Conservation (phyloP, 2,797 vertebrate genomes). For the Bradypus variegatus region DNA sequence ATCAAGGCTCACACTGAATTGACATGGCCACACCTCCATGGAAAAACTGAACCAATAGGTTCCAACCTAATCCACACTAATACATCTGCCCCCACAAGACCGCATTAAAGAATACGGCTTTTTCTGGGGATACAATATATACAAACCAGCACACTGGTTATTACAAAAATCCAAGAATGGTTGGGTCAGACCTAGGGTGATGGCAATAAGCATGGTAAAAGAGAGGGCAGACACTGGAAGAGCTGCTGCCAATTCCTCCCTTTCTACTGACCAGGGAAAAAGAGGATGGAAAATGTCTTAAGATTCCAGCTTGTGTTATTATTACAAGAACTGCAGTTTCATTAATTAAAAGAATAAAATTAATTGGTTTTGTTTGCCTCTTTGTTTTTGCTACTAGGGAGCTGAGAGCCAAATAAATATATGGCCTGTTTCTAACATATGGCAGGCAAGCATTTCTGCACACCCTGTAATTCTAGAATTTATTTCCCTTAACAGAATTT, state of each 20-base stretch:
- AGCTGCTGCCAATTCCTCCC: background rate
- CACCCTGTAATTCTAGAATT: background rate
- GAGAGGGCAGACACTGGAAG: background rate
- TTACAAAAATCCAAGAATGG: background rate
- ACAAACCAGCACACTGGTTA: background rate
- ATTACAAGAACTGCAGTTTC: conserved; percentile 2
- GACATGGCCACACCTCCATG: too few species aligned
- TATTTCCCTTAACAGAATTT: background rate
- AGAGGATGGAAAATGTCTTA: background rate
- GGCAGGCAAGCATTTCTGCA: background rate
- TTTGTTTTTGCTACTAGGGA: conserved; percentile 34
- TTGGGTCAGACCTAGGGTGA: background rate
- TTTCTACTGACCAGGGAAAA: background rate
- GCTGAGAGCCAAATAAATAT: conserved; percentile 5
- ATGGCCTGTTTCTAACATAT: background rate
- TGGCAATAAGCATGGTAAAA: background rate
- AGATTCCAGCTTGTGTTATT: background rate
- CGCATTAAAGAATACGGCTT: too few species aligned
- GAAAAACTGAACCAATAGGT: too few species aligned
- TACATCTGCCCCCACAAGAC: too few species aligned
- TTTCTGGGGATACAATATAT: too few species aligned
- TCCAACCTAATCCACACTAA: too few species aligned
- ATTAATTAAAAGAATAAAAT: conserved; percentile 25
- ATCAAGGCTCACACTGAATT: too few species aligned
- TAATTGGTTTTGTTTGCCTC: conserved; percentile 9